Conservation (phyloP, 2,888 invertebrate species). For the Azorinus chamasolen region DNA sequence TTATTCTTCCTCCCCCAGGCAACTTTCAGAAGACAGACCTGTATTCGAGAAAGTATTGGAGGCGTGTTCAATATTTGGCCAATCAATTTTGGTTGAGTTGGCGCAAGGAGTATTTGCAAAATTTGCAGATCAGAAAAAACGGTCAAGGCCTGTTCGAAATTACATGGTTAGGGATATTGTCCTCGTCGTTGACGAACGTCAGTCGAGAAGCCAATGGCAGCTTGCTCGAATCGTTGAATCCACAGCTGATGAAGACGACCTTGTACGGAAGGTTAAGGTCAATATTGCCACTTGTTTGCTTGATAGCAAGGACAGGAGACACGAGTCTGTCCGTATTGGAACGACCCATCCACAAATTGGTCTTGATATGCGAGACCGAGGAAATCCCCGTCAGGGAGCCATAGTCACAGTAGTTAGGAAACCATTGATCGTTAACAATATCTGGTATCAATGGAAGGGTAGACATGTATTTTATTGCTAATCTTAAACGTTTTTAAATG, state of each 20-base stretch:
- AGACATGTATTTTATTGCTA: no score
- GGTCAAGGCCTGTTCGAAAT: conserved; percentile 1
- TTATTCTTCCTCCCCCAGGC: no score
- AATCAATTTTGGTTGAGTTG: neutral
- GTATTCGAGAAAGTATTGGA: no score
- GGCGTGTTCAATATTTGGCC: conserved; percentile 1
- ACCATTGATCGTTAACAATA: no score
- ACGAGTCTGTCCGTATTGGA: neutral
- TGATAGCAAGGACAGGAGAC: neutral
- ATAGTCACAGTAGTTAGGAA: no score
- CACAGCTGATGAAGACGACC: neutral
- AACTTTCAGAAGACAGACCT: no score
- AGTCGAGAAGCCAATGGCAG: neutral
- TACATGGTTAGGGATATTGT: neutral
- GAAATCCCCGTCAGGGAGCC: no score
- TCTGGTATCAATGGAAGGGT: no score
- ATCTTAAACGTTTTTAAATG: no score
- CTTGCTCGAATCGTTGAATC: neutral
- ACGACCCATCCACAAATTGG: neutral
- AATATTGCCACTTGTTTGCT: neutral
- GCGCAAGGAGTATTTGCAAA: conserved; percentile 1
- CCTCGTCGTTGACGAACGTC: neutral
- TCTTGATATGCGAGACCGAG: no score
- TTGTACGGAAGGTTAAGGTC: neutral
- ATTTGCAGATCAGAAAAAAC: neutral